phyloP scores from a whole-genome alignment of 2,888 invertebrate genomes.

The Bruchidius siliquastri region DNA sequence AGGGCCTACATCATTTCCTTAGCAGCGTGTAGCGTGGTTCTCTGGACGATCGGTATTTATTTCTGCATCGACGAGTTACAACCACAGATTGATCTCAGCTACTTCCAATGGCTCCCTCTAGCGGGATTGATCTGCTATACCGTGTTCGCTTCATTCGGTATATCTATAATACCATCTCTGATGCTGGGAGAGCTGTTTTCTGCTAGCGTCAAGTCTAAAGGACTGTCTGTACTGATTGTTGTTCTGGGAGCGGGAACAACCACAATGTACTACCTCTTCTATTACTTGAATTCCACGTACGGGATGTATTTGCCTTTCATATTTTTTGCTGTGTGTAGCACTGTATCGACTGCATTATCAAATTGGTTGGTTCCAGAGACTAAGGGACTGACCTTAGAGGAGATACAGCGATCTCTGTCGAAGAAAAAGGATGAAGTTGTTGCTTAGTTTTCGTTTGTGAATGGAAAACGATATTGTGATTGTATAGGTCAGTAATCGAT shows the following conservation, averaged over 20 bases:
- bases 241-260: background rate
- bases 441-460: background rate
- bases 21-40: constrained; percentile 24
- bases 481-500: no score
- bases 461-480: no score
- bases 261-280: background rate
- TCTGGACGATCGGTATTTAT: constrained; percentile 29
- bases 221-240: constrained; percentile 16
- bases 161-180: constrained; percentile 32
- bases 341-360: background rate
- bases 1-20: constrained; percentile 31
- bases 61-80: constrained; percentile 29
- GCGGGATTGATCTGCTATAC: constrained; percentile 28
- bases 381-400: constrained; percentile 1
- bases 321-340: background rate
- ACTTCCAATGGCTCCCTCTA: constrained; percentile 34
- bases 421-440: background rate
- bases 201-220: constrained; percentile 35
- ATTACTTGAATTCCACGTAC: background rate
- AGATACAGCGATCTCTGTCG: background rate
- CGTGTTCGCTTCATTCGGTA: constrained; percentile 18
- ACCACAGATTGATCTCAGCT: constrained; percentile 19
- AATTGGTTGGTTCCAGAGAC: constrained; percentile 1
- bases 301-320: constrained; percentile 1
- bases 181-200: constrained; percentile 38